phyloP scores from a whole-genome alignment of 1,140 invertebrate genomes.

The Centruroides vittatus region DNA sequence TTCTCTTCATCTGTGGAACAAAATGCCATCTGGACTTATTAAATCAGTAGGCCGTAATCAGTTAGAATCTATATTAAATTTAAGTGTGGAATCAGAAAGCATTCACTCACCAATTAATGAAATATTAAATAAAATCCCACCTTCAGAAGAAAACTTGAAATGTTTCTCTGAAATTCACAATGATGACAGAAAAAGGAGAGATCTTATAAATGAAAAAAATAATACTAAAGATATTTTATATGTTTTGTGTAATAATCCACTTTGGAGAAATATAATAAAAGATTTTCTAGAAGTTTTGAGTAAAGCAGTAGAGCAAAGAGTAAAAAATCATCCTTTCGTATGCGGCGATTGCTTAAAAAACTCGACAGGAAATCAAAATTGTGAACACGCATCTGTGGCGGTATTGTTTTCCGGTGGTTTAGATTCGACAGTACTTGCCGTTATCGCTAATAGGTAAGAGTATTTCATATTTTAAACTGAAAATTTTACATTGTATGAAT shows the following conservation, averaged over 20 bases:
- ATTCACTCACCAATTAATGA: slow-evolving; percentile 3
- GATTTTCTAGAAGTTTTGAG: slow-evolving; percentile 40
- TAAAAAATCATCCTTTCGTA: slow-evolving; percentile 44
- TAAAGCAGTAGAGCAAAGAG: slow-evolving; percentile 44
- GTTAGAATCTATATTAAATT: not conserved
- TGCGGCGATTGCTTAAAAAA: slow-evolving; percentile 41
- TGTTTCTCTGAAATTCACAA: not conserved
- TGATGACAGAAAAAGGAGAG: too few relatives aligned
- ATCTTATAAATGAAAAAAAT: too few relatives aligned
- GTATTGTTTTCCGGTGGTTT: slow-evolving; percentile 90
- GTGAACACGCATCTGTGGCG: slow-evolving; percentile 57
- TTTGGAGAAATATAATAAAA: slow-evolving; percentile 1
- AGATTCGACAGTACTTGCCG: slow-evolving; percentile 78
- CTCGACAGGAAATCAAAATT: slow-evolving; percentile 25
- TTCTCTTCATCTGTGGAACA: slow-evolving; percentile 24
- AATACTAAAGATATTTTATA: too few relatives aligned
- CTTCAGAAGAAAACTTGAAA: not conserved
- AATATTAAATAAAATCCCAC: not conserved
- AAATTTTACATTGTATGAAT: too few relatives aligned
- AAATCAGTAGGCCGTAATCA: not conserved
- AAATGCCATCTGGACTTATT: slow-evolving; percentile 6
- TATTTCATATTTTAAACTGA: not conserved
- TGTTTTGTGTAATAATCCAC: too few relatives aligned
- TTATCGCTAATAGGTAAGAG: slow-evolving; percentile 49
- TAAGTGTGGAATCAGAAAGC: not conserved